These are phyloP conservation scores for Zapus hudsonius DNA, from an alignment of 2,113 vertebrate species.

Conservation along the genomic window DNA sequence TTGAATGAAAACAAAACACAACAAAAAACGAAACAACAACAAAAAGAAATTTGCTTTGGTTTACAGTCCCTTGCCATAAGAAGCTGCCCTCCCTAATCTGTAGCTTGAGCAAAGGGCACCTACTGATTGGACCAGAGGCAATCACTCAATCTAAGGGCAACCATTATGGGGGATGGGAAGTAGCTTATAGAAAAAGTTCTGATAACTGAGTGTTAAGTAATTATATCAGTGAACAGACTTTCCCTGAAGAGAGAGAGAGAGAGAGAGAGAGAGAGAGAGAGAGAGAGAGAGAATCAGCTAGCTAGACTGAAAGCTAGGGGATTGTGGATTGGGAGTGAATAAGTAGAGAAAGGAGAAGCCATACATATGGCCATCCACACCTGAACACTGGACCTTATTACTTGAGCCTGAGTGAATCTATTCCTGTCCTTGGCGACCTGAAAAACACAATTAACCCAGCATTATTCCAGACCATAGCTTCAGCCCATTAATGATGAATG, in stretches of 20 bases:
- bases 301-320: not conserved
- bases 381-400: not conserved
- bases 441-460: slow-evolving; percentile 25
- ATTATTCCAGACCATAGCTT: slow-evolving; percentile 37
- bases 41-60: slow-evolving; percentile 24
- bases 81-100: not conserved
- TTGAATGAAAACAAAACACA: no score
- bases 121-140: not conserved
- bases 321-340: not conserved
- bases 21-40: no score
- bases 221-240: not conserved
- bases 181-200: not conserved
- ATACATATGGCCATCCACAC: not conserved
- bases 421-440: slow-evolving; percentile 48
- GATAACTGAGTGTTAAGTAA: not conserved
- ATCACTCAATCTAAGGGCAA: not conserved
- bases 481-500: slow-evolving; percentile 38
- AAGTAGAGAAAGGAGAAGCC: slow-evolving; percentile 3
- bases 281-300: not conserved
- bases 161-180: not conserved
- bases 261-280: not conserved
- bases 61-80: not conserved
- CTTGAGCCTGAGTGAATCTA: slow-evolving; percentile 34
- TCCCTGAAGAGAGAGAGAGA: slow-evolving; percentile 5
- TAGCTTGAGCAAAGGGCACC: not conserved